These are phyloP conservation scores for Drosophila yakuba DNA, from an alignment of 1,140 invertebrate genomes.

Conservation along the genomic window DNA sequence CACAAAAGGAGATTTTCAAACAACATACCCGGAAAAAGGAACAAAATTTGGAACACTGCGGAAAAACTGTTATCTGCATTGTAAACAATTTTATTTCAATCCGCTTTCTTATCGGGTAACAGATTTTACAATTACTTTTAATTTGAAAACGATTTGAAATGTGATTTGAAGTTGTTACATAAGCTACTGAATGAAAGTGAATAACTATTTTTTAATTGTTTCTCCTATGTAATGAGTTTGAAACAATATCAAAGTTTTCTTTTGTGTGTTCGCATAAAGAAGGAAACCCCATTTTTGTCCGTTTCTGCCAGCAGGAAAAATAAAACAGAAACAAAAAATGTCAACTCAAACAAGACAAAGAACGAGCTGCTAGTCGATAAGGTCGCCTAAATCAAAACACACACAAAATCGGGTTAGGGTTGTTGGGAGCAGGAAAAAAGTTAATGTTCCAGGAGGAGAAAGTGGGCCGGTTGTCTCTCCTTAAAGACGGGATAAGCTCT, in stretches of 20 bases:
- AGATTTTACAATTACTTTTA: too few relatives aligned
- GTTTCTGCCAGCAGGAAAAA: slow-evolving; percentile 10
- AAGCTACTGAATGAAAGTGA: too few relatives aligned
- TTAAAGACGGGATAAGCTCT: slow-evolving; percentile 25
- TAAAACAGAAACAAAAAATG: slow-evolving; percentile 45
- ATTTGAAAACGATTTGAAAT: too few relatives aligned
- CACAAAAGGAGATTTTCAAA: slow-evolving; percentile 45
- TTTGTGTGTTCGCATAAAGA: background rate
- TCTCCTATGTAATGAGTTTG: too few relatives aligned
- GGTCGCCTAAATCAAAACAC: slow-evolving; percentile 72
- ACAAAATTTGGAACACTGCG: slow-evolving; percentile 21
- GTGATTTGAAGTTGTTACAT: too few relatives aligned
- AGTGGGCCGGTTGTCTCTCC: slow-evolving; percentile 4
- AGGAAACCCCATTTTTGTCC: slow-evolving; percentile 1
- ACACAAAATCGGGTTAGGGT: slow-evolving; percentile 48
- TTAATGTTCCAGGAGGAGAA: background rate
- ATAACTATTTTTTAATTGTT: too few relatives aligned
- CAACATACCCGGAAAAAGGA: slow-evolving; percentile 14
- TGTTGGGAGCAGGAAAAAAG: slow-evolving; percentile 6
- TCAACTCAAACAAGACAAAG: slow-evolving; percentile 40
- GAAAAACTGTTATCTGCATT: slow-evolving; percentile 31
- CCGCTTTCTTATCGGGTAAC: too few relatives aligned
- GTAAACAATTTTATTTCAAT: background rate
- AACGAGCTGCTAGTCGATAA: slow-evolving; percentile 66
- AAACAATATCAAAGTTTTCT: background rate